Conservation (phyloP, 2,797 vertebrate species). For the Oreortyx pictus region DNA sequence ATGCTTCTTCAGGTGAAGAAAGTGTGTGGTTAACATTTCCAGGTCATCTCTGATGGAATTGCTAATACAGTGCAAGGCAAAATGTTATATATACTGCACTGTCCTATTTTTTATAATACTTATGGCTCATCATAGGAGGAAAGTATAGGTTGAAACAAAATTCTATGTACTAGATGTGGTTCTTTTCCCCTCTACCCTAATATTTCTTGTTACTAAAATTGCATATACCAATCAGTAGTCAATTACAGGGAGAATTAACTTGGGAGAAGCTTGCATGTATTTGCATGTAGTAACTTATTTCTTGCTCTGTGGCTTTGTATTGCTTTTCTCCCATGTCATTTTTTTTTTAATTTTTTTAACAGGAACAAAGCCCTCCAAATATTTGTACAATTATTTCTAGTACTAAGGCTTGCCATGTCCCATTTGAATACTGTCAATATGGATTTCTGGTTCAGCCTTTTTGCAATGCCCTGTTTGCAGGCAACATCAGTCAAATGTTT, state of each 20-base stretch:
- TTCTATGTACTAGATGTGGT: not conserved
- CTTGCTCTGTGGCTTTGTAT: conserved; percentile 34
- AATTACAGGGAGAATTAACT: conserved; percentile 69
- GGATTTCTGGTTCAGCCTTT: not conserved
- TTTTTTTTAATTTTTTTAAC: not conserved
- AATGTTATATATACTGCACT: conserved; percentile 20
- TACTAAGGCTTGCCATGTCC: not conserved
- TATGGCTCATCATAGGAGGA: conserved; percentile 10
- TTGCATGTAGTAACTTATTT: conserved; percentile 57
- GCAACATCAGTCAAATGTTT: conserved; percentile 46
- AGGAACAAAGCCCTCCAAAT: not conserved
- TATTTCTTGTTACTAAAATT: conserved; percentile 57
- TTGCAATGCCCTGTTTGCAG: not conserved
- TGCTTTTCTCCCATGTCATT: not conserved
- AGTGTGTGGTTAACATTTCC: not conserved
- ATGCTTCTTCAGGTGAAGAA: not conserved
- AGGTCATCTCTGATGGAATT: conserved; percentile 11
- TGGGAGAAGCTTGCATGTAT: conserved; percentile 61
- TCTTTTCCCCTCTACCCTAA: not conserved
- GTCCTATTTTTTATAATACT: conserved; percentile 13
- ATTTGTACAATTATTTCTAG: conserved; percentile 12
- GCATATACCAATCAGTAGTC: conserved; percentile 60
- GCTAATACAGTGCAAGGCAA: not conserved
- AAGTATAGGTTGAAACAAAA: conserved; percentile 42
- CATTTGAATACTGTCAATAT: conserved; percentile 14